These are phyloP conservation scores for Perizoma flavofasciatum DNA, from an alignment of 2,888 invertebrate genomes.

Conservation along the genomic window DNA sequence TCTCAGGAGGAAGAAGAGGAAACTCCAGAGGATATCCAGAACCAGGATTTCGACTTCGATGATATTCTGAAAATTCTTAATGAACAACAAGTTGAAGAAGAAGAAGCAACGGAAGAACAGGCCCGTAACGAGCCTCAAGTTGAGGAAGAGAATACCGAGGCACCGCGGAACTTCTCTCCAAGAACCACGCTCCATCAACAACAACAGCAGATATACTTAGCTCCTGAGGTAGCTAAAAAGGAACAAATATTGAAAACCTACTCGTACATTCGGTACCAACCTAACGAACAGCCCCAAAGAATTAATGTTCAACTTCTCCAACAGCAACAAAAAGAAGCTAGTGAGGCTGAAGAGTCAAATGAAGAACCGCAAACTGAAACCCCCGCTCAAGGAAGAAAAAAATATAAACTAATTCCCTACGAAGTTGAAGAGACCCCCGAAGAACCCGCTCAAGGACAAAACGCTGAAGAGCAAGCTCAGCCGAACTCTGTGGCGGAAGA, in stretches of 20 bases:
- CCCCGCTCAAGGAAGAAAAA: constrained; percentile 19
- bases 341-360: constrained; percentile 18
- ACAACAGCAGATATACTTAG: constrained; percentile 35
- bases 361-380: constrained; percentile 19
- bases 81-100: constrained; percentile 31
- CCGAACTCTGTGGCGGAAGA: constrained; percentile 25
- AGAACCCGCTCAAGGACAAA: constrained; percentile 28
- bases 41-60: constrained; percentile 33
- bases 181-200: constrained; percentile 29
- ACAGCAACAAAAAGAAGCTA: constrained; percentile 27
- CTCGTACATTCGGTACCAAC: constrained; percentile 41
- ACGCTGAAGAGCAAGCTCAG: constrained; percentile 17
- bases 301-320: constrained; percentile 32
- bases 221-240: constrained; percentile 37
- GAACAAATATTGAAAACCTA: constrained; percentile 33
- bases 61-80: constrained; percentile 37
- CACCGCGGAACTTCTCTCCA: constrained; percentile 33
- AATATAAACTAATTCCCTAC: constrained; percentile 34
- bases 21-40: constrained; percentile 25
- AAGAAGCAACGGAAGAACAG: constrained; percentile 25
- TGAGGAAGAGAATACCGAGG: constrained; percentile 35
- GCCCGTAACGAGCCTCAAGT: constrained; percentile 29
- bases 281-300: constrained; percentile 38
- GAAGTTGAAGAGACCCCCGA: constrained; percentile 31
- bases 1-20: constrained; percentile 34